These are phyloP conservation scores for Cosmopolites sordidus DNA, from an alignment of 2,888 invertebrate genomes.

Conservation along the genomic window DNA sequence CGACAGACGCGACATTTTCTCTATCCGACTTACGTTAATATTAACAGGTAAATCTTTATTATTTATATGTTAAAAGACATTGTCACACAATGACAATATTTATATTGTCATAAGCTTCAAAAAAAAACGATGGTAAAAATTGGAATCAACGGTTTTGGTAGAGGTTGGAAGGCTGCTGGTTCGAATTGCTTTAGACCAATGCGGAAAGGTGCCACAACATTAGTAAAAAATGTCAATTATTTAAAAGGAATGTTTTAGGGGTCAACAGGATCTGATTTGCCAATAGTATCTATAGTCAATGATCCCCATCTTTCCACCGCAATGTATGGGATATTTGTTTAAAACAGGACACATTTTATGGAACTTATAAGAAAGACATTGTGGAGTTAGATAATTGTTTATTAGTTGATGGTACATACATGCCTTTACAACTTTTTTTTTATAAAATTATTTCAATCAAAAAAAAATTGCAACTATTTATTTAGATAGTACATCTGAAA, in stretches of 20 bases:
- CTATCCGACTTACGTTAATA: too few species aligned
- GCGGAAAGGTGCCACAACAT: slow-evolving; percentile 17
- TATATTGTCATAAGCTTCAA: neutral
- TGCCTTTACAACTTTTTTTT: too few species aligned
- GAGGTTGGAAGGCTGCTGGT: slow-evolving; percentile 29
- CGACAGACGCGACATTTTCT: too few species aligned
- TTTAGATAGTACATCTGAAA: too few species aligned
- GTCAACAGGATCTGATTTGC: slow-evolving; percentile 18
- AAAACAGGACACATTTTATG: slow-evolving; percentile 28
- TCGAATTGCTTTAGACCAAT: slow-evolving; percentile 26
- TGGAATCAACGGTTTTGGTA: slow-evolving; percentile 31
- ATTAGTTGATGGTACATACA: slow-evolving; percentile 25
- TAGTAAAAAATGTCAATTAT: neutral
- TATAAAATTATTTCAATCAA: too few species aligned
- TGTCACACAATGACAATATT: slow-evolving; percentile 1
- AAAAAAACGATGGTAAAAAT: slow-evolving; percentile 28
- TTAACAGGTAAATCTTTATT: too few species aligned
- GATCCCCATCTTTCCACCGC: slow-evolving; percentile 26
- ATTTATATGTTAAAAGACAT: too few species aligned
- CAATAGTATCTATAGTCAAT: slow-evolving; percentile 28
- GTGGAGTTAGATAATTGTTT: slow-evolving; percentile 26
- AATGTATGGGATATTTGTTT: slow-evolving; percentile 24
- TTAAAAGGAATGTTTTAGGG: slow-evolving; percentile 13
- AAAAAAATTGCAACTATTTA: too few species aligned
- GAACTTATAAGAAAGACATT: slow-evolving; percentile 23